These are phyloP conservation scores for Agonopterix arenella DNA, from an alignment of 2,888 invertebrate species.

Conservation along the genomic window DNA sequence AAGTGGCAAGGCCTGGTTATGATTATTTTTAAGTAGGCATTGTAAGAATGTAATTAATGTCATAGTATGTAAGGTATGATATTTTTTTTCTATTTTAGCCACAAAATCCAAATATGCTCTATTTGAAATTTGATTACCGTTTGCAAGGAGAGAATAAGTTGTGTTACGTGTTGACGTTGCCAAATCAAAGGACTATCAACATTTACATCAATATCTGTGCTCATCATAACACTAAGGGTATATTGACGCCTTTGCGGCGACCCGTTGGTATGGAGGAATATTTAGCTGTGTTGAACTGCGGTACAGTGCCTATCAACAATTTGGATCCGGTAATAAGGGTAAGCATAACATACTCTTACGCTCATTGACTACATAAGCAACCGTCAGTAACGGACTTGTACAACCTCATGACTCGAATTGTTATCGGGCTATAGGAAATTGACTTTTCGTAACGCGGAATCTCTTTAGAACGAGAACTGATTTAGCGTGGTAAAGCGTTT, in stretches of 20 bases:
- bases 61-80: neutral
- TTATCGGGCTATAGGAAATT: neutral
- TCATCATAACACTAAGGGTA: conserved; percentile 38
- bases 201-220: conserved; percentile 46
- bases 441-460: neutral
- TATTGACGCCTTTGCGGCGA: conserved; percentile 50
- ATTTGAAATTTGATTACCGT: conserved; percentile 45
- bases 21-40: neutral
- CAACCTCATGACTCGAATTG: neutral
- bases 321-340: conserved; percentile 67
- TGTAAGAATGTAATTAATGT: neutral
- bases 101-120: conserved; percentile 38
- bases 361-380: too few relatives aligned
- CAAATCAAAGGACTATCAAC: conserved; percentile 47
- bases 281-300: conserved; percentile 51
- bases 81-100: conserved; percentile 26
- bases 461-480: too few relatives aligned
- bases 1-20: too few relatives aligned
- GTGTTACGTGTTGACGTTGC: conserved; percentile 55
- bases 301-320: conserved; percentile 66
- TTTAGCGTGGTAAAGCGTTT: too few relatives aligned
- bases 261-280: conserved; percentile 29
- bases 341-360: conserved; percentile 12
- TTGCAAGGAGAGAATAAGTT: conserved; percentile 44
- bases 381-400: neutral